Percentiles rank a stretch among this genome's conserved stretches.
Evolutionary conservation across 2,113 vertebrate species (phyloP).

Genomic region (Sigmodon hispidus): DNA sequence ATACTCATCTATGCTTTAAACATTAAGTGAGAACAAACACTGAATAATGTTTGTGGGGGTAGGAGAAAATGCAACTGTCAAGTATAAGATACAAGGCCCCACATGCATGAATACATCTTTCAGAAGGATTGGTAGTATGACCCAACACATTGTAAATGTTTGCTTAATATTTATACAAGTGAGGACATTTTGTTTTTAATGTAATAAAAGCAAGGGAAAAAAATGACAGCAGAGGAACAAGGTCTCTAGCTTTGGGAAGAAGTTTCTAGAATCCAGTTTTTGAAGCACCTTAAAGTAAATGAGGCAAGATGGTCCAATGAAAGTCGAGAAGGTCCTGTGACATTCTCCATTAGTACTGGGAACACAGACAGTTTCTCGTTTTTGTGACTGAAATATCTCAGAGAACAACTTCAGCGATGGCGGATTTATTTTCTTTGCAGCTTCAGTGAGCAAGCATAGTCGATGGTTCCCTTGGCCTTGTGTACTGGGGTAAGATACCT

Average conservation of each 20-base stretch:
- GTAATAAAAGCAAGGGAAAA: not conserved
- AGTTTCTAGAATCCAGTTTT: not conserved
- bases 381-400: not conserved
- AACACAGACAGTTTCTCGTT: no score
- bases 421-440: not conserved
- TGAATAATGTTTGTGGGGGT: not conserved
- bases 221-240: not conserved
- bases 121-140: not conserved
- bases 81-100: not conserved
- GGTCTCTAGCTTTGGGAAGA: not conserved
- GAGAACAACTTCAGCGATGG: not conserved
- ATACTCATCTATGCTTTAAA: not conserved
- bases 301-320: not conserved
- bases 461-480: not conserved
- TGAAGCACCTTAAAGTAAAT: not conserved
- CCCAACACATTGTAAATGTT: not conserved
- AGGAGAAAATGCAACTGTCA: not conserved
- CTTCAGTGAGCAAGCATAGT: not conserved
- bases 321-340: not conserved
- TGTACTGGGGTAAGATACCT: not conserved
- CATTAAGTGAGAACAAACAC: not conserved
- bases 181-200: not conserved
- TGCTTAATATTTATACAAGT: not conserved
- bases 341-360: fast-evolving
- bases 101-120: not conserved